A percentile compares a stretch with the other conserved stretches of the same genome.
These are phyloP conservation scores for Mesodorylaimus sp. DNA, from an alignment of 2,888 invertebrate genomes.

Conservation along the genomic window DNA sequence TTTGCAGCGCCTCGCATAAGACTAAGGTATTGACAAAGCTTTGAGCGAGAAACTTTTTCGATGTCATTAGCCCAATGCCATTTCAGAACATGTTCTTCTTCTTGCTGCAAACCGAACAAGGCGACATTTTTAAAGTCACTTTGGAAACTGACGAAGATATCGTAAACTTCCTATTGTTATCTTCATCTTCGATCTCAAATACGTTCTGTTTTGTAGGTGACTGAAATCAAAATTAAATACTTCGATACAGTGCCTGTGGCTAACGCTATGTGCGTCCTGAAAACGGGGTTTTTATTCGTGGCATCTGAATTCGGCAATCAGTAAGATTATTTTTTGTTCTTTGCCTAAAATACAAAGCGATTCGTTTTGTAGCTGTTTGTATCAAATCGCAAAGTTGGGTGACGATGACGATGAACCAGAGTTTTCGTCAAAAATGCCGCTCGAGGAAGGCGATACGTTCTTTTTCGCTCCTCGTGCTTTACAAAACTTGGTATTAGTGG, in stretches of 20 bases:
- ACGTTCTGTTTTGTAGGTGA: constrained; percentile 38
- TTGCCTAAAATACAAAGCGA: background rate
- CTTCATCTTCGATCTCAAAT: background rate
- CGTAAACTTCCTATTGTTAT: constrained; percentile 33
- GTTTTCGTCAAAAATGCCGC: constrained; percentile 90
- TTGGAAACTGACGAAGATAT: constrained; percentile 91
- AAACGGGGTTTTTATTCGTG: constrained; percentile 93
- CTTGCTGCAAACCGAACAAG: constrained; percentile 93
- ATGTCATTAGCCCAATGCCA: constrained; percentile 9
- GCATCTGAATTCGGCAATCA: constrained; percentile 99
- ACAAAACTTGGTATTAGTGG: constrained; percentile 82
- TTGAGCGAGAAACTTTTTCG: background rate
- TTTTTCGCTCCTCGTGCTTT: constrained; percentile 87
- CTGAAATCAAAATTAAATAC: constrained; percentile 93
- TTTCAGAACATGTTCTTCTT: constrained; percentile 86
- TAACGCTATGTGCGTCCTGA: constrained; percentile 85
- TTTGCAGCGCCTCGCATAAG: constrained; percentile 94
- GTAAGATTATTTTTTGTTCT: constrained; percentile 46
- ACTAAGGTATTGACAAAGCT: constrained; percentile 46
- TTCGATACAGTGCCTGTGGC: constrained; percentile 98
- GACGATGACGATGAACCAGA: constrained; percentile 98
- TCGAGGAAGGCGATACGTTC: constrained; percentile 96
- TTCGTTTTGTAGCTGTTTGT: constrained; percentile 55
- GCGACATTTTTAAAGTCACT: constrained; percentile 88
- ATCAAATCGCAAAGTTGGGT: constrained; percentile 96